phyloP scores from a whole-genome alignment of 1,140 invertebrate species.

The Euborellia annulipes region DNA sequence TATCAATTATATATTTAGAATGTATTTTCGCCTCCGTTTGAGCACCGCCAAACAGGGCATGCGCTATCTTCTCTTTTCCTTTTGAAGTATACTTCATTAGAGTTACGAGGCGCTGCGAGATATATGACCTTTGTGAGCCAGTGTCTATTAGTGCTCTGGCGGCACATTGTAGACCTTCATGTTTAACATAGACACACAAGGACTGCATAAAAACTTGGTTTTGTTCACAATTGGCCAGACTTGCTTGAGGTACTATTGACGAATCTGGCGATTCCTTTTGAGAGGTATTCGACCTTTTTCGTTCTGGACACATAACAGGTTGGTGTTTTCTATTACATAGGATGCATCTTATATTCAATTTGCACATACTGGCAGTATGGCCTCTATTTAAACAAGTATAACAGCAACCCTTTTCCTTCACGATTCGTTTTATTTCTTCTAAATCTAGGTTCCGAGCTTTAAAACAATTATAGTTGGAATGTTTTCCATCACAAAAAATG shows the following conservation, averaged over 20 bases:
- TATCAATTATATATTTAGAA: neutral
- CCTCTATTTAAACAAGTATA: too few species aligned
- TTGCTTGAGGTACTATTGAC: neutral
- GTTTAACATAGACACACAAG: constrained; percentile 3
- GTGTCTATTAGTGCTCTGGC: constrained; percentile 8
- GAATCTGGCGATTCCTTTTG: neutral
- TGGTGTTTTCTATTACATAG: constrained; percentile 5
- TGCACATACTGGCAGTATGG: constrained; percentile 9
- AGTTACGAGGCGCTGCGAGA: neutral
- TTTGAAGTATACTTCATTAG: neutral
- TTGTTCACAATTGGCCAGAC: too few species aligned
- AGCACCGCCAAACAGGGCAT: constrained; percentile 3
- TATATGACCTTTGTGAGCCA: constrained; percentile 10
- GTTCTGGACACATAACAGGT: constrained; percentile 9
- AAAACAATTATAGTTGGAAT: constrained; percentile 9
- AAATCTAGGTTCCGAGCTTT: constrained; percentile 11
- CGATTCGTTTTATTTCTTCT: constrained; percentile 10
- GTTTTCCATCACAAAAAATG: constrained; percentile 10
- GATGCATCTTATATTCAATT: constrained; percentile 8
- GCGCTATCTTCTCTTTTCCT: neutral
- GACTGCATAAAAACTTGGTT: constrained; percentile 8
- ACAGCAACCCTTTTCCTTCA: constrained; percentile 7
- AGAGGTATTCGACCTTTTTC: too few species aligned
- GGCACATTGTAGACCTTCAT: neutral
- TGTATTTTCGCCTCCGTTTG: constrained; percentile 3